These are phyloP conservation scores for Ephydatia muelleri DNA, from an alignment of 37 sponge, comb jelly and placozoan genomes.

Conservation along the genomic window DNA sequence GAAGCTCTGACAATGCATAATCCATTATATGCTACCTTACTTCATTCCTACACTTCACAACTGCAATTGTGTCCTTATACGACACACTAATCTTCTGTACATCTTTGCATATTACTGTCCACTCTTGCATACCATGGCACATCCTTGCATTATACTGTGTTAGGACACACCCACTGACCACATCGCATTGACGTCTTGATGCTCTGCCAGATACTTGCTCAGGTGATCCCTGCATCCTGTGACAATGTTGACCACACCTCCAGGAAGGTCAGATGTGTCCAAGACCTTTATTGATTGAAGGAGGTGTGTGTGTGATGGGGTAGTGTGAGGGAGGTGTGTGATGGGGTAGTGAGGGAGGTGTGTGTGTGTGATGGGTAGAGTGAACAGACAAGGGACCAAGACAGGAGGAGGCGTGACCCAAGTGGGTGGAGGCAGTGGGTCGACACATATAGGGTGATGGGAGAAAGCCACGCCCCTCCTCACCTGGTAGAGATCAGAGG, in stretches of 20 bases:
- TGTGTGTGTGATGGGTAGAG: neutral
- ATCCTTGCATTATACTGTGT: neutral
- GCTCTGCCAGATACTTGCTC: slow-evolving; percentile 89
- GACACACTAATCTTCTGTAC: no score
- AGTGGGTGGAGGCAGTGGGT: neutral
- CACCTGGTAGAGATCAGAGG: slow-evolving; percentile 96
- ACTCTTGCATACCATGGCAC: neutral
- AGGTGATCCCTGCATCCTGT: slow-evolving; percentile 92
- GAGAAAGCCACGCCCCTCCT: neutral
- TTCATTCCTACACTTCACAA: no score
- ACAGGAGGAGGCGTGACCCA: neutral
- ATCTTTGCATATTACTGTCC: no score
- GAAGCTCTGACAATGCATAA: no score
- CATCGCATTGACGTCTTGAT: slow-evolving; percentile 89
- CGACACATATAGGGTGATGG: neutral
- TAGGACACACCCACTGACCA: slow-evolving; percentile 41
- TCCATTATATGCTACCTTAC: no score
- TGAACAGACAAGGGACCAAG: neutral
- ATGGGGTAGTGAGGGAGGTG: neutral
- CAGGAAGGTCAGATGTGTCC: slow-evolving; percentile 98
- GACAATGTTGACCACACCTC: slow-evolving; percentile 98
- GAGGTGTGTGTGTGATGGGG: neutral
- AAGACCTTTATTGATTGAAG: slow-evolving; percentile 68
- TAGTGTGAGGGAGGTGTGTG: neutral
- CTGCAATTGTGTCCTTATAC: no score